phyloP scores from a whole-genome alignment of 1,140 invertebrate species.

The Stegodyphus mimosarum region DNA sequence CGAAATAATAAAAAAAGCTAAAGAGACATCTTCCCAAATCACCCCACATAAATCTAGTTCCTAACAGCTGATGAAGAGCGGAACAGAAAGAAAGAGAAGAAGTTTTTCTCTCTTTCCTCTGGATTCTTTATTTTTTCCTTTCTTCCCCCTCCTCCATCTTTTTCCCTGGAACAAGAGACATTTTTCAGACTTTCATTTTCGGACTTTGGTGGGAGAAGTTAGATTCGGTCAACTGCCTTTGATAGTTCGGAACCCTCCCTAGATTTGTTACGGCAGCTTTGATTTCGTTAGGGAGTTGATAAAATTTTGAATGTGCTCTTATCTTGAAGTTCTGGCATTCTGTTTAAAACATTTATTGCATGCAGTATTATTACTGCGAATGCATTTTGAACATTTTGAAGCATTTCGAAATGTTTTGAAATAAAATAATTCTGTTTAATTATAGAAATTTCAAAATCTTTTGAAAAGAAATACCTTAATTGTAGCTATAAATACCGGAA shows the following conservation, averaged over 20 bases:
- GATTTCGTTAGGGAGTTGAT: too few relatives aligned
- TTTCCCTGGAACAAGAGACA: constrained; percentile 52
- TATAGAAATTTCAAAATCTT: too few relatives aligned
- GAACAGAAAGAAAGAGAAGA: constrained; percentile 26
- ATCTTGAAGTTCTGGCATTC: too few relatives aligned
- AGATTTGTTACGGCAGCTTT: constrained; percentile 51
- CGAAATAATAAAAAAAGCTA: constrained; percentile 37
- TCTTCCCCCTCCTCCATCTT: constrained; percentile 33
- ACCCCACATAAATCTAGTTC: constrained; percentile 59
- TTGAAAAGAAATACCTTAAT: too few relatives aligned
- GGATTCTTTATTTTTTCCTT: constrained; percentile 19
- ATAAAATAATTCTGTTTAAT: too few relatives aligned
- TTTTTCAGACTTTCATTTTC: constrained; percentile 60
- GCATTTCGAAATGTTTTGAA: too few relatives aligned
- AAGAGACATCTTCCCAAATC: constrained; percentile 57
- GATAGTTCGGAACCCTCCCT: constrained; percentile 37
- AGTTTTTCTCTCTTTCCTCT: constrained; percentile 36
- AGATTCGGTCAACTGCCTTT: constrained; percentile 44
- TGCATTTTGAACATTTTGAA: too few relatives aligned
- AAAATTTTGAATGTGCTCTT: too few relatives aligned
- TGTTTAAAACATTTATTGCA: too few relatives aligned
- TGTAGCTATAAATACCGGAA: too few relatives aligned
- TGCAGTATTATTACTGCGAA: too few relatives aligned
- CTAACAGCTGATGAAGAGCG: constrained; percentile 58
- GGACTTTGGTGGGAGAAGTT: constrained; percentile 24